Evolutionary conservation across 2,888 invertebrate genomes (phyloP).

Genomic region (Ephialtes manifestator): DNA sequence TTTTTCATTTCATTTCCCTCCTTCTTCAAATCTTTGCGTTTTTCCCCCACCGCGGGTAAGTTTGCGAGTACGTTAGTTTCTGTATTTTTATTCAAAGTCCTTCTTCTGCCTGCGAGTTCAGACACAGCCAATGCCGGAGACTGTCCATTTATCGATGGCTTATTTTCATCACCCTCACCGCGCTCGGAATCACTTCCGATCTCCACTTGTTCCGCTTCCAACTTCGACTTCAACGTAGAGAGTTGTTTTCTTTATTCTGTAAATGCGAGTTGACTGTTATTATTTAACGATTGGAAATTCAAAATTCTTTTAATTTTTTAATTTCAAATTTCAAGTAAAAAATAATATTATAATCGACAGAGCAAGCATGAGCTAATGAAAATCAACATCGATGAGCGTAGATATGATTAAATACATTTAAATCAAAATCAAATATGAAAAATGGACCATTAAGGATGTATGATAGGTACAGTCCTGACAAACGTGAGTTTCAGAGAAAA

Average conservation of each 20-base stretch:
- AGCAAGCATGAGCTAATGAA: neutral
- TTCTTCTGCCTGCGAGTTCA: too few relatives aligned
- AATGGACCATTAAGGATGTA: neutral
- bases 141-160: too few relatives aligned
- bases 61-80: too few relatives aligned
- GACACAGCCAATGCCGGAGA: too few relatives aligned
- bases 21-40: neutral
- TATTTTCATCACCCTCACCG: neutral
- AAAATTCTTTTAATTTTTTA: neutral
- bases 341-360: neutral
- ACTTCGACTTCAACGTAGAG: neutral
- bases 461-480: too few relatives aligned
- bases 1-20: too few relatives aligned
- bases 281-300: neutral
- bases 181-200: neutral
- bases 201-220: neutral
- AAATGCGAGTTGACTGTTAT: neutral
- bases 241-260: neutral
- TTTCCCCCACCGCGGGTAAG: neutral
- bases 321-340: neutral
- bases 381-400: neutral
- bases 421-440: neutral
- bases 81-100: too few relatives aligned
- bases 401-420: neutral
- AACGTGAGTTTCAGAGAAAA: too few relatives aligned